Evolutionary conservation across 64 coral and sea anemone genomes (phyloP).

Genomic region (Platygyra sinensis): DNA sequence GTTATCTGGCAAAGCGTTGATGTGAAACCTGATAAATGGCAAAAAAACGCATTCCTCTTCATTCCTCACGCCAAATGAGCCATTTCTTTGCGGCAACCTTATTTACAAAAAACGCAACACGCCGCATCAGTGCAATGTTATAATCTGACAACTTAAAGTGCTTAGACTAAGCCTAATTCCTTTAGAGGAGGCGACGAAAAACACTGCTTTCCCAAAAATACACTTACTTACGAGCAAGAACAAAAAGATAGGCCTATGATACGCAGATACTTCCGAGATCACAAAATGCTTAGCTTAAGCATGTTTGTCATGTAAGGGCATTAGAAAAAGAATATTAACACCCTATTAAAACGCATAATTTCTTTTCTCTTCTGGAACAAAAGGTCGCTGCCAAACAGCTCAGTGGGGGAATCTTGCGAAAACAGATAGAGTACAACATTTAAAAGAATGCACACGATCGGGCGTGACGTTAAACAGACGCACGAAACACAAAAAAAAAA

Average conservation of each 20-base stretch:
- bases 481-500: not conserved
- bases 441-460: not conserved
- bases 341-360: constrained; percentile 44
- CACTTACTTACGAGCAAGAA: not conserved
- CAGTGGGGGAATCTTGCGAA: constrained; percentile 25
- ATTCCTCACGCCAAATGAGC: not conserved
- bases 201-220: not conserved
- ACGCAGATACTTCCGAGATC: not conserved
- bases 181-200: not conserved
- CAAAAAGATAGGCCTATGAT: not conserved
- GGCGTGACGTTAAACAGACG: constrained; percentile 1
- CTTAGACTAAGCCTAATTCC: not conserved
- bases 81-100: not conserved
- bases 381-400: constrained; percentile 16
- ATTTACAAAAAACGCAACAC: not conserved
- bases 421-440: constrained; percentile 20
- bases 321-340: constrained; percentile 11
- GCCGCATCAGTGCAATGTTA: not conserved
- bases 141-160: constrained; percentile 13
- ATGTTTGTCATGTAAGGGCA: not conserved
- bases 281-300: not conserved
- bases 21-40: not conserved
- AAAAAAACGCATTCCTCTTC: not conserved
- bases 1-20: not conserved
- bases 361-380: constrained; percentile 35